phyloP scores from a whole-genome alignment of 2,797 vertebrate species.

The Cynodonichthys magdalenae region DNA sequence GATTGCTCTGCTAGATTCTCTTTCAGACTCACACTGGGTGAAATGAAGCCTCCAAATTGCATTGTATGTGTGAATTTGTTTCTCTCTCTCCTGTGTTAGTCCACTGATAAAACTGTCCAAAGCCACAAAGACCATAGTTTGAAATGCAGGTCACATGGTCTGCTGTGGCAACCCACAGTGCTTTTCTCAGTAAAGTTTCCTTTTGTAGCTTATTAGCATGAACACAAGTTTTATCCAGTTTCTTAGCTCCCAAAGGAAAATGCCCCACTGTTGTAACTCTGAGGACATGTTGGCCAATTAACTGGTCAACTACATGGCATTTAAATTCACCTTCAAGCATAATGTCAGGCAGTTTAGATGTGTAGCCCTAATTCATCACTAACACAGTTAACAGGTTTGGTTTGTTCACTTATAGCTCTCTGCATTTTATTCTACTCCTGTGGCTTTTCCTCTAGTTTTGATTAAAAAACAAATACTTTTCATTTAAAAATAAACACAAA shows the following conservation, averaged over 20 bases:
- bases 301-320: not conserved
- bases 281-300: conserved; percentile 5
- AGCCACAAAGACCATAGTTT: not conserved
- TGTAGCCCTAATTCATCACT: conserved; percentile 6
- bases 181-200: not conserved
- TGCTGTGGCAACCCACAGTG: not conserved
- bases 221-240: not conserved
- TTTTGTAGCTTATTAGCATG: not conserved
- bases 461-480: not conserved
- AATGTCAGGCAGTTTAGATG: not conserved
- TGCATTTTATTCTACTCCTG: not conserved
- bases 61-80: not conserved
- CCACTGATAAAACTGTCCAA: not conserved
- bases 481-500: not conserved
- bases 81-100: not conserved
- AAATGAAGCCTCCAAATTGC: not conserved
- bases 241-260: not conserved
- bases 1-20: conserved; percentile 2
- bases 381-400: not conserved
- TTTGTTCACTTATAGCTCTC: not conserved
- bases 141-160: not conserved
- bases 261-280: not conserved
- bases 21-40: not conserved
- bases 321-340: conserved; percentile 1
- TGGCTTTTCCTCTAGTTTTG: not conserved